Base-by-base conservation (phyloP, 2,797 vertebrate genomes). In the Adelosebastes latens region DNA sequence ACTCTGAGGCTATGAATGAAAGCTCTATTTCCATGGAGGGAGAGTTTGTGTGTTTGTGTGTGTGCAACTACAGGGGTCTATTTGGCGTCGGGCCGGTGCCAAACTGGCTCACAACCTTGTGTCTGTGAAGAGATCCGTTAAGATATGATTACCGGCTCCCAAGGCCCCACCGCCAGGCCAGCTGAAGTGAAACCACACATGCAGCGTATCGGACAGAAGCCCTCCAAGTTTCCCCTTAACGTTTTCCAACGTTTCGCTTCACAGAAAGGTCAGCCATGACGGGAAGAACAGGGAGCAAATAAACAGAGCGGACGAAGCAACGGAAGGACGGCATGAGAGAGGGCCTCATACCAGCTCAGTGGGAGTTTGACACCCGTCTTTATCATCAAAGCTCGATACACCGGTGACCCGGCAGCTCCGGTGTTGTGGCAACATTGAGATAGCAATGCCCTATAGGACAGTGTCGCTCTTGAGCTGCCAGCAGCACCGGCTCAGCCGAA, bases 381-480 rank as follows among this genome's bases (percentile, higher is more conserved):
- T 58, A 67, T 79, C 85, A 88, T 88, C 83, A 90, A 88, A 84
- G 88, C 86, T 53, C 1, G 27, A 53, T 12, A 53, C 62, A n/a
- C 34, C 75, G 42, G 61, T 66, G 74, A 78, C 79, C 84, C 67
- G 3, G 79, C 59, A 72, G 75, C 83, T 71, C 64, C 12, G 62
- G 53, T 90, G 87, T 92, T 91, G 80, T 92, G 89, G 89, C 85
- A 91, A 89, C 90, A 89, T 61, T 62, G 71, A 46, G 80, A 82
- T 75, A 63, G 9, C 72, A 39, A 24, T 62, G 64, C 46, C 68
- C 63, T 74, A 55, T 42, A 79, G 84, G 68, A 83, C 52, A 55
- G 56, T 2, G 74, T 59, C 36, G 29, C 78, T 79, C 65, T 67
- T 64, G 84, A 31, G 7, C 68, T 75, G 77, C 80, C 85, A 91